phyloP scores from a whole-genome alignment of 2,797 vertebrate species.

The Acropternis orthonyx region DNA sequence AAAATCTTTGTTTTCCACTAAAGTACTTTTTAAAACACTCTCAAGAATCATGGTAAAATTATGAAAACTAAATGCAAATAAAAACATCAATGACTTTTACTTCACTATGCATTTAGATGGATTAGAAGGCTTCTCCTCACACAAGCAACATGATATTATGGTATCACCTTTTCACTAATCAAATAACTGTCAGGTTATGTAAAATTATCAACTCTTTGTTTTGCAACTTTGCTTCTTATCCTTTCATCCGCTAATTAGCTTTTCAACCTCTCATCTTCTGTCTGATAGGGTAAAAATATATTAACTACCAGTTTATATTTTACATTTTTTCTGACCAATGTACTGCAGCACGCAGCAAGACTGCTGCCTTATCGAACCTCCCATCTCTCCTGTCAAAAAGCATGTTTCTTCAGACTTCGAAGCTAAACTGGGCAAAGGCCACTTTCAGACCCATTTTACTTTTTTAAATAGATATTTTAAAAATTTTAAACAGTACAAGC shows the following conservation, averaged over 20 bases:
- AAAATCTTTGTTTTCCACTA: background rate
- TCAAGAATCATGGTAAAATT: background rate
- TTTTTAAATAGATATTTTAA: background rate
- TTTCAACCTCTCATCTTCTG: background rate
- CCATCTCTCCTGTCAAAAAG: background rate
- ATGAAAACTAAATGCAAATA: background rate
- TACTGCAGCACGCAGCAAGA: rapidly evolving
- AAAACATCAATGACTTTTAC: background rate
- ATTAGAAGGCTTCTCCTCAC: background rate
- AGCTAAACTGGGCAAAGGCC: background rate
- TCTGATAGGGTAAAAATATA: background rate
- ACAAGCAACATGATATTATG: background rate
- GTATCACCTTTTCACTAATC: constrained; percentile 33
- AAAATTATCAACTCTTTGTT: constrained; percentile 48
- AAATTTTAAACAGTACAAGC: background rate
- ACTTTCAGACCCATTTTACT: background rate
- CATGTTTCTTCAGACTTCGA: background rate
- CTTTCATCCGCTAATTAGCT: constrained; percentile 47
- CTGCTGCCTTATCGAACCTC: background rate
- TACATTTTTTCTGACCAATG: background rate
- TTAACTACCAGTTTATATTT: background rate
- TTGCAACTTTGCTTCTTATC: constrained; percentile 43
- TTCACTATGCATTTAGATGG: background rate
- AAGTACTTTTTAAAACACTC: background rate
- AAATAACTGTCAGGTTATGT: constrained; percentile 4